Evolutionary conservation across 2,113 vertebrate genomes (phyloP), one percentile per base, ranked within the genome.

Genomic region (Anoura caudifer): DNA sequence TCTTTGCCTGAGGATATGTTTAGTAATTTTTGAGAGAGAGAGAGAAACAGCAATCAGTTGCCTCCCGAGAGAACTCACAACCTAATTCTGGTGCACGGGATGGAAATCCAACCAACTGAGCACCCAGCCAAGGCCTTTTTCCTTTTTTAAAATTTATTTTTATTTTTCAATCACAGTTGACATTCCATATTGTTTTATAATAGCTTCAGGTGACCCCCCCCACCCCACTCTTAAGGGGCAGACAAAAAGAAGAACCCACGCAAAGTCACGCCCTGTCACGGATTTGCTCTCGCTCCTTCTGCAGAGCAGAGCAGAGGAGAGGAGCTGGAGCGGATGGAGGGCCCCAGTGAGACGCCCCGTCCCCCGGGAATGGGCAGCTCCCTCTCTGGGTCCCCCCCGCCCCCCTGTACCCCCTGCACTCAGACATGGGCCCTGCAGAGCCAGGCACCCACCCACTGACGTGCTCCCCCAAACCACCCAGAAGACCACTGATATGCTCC

Each of bases 341-440:
- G 5, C 8, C n/a, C 10, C 10, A 6, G 10, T 36, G 6, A 13
- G 13, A 14, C 8, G 56, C 16, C 12, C 1, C 36, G 4, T 2
- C 3, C 22, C 45, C 52, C 19, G 50, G 56, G 59, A 61, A 92
- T 14, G 41, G 2, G n/a, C 0, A 0, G 43, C 28, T 43, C 43
- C 45, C 20, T 8, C 41, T 85, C n/a, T 67, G 81, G 20, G 16
- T 28, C 33, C 54, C 17, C n/a, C n/a, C n/a, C n/a, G n/a, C n/a
- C n/a, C n/a, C n/a, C n/a, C n/a, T n/a, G n/a, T n/a, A n/a, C n/a
- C n/a, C n/a, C n/a, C n/a, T n/a, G 24, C 43, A 70, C 56, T 63
- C 13, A 8, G 43, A 75, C n/a, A 13, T 19, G 20, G n/a, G 38
- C 31, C 22, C 17, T 3, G 6, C 13, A 36, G 41, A 80, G 9